Conservation (phyloP, 2,113 vertebrate species). For the Eolophus roseicapilla region DNA sequence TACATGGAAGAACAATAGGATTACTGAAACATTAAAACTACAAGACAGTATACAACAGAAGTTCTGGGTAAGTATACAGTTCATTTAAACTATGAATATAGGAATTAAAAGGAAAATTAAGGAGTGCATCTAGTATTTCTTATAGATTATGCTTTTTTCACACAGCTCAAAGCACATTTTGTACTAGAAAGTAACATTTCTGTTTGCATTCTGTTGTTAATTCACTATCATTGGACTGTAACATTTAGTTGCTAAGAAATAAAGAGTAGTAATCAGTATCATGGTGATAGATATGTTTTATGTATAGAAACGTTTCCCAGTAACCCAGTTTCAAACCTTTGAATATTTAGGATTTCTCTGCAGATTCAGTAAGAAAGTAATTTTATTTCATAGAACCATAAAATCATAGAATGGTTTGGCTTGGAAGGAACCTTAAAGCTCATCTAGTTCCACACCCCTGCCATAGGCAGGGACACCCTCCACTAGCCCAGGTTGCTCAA, state of each 20-base stretch:
- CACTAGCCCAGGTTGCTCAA: background rate
- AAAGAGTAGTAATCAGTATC: background rate
- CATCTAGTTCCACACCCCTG: background rate
- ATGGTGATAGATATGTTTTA: background rate
- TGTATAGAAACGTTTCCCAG: background rate
- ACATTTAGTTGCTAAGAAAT: background rate
- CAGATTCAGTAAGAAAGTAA: background rate
- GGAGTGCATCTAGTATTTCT: background rate
- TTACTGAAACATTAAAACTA: background rate
- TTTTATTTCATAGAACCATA: background rate
- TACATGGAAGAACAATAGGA: background rate
- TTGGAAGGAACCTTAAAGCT: background rate
- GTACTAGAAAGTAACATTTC: background rate
- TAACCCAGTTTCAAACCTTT: background rate
- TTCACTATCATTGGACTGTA: background rate
- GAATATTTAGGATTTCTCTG: background rate
- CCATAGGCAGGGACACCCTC: background rate
- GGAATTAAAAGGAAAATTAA: background rate
- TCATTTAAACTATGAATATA: background rate
- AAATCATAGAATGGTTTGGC: background rate
- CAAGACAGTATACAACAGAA: background rate
- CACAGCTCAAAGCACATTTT: background rate
- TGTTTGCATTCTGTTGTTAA: background rate
- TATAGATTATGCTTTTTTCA: background rate
- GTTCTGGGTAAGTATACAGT: background rate